These are phyloP conservation scores for Drosophila cracens DNA, from an alignment of 2,888 invertebrate species.

Conservation along the genomic window DNA sequence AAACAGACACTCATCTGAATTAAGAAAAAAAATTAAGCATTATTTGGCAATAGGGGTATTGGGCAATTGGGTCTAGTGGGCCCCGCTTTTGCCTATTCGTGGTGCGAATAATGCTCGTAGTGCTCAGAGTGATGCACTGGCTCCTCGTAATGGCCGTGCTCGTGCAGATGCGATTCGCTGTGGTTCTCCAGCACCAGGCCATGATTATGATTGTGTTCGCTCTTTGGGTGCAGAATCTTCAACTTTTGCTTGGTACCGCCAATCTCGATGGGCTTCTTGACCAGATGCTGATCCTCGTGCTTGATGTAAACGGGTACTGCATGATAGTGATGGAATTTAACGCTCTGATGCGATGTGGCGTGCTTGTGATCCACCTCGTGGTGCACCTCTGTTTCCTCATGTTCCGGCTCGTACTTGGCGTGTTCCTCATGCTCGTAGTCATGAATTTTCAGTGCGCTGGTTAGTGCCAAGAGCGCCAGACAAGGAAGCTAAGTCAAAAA, in stretches of 20 bases:
- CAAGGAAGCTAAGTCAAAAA: slow-evolving; percentile 71
- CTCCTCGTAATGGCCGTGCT: slow-evolving; percentile 82
- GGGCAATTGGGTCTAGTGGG: slow-evolving; percentile 10
- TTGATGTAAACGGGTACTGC: slow-evolving; percentile 89
- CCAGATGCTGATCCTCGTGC: slow-evolving; percentile 88
- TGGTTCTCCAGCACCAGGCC: slow-evolving; percentile 88
- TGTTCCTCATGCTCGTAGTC: slow-evolving; percentile 76
- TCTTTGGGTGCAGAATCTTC: slow-evolving; percentile 88
- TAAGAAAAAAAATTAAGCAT: slow-evolving; percentile 34
- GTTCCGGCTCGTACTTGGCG: slow-evolving; percentile 75
- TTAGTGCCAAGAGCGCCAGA: slow-evolving; percentile 54
- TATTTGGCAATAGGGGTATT: slow-evolving; percentile 49
- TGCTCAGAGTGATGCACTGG: slow-evolving; percentile 81
- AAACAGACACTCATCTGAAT: slow-evolving; percentile 5
- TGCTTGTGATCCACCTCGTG: slow-evolving; percentile 88
- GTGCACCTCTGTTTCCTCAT: slow-evolving; percentile 86
- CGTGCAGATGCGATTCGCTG: slow-evolving; percentile 83
- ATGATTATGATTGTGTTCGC: slow-evolving; percentile 87
- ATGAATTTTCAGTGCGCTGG: slow-evolving; percentile 77
- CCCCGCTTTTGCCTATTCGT: slow-evolving; percentile 52
- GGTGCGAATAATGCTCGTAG: slow-evolving; percentile 82
- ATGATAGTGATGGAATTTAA: slow-evolving; percentile 90
- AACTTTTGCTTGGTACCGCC: slow-evolving; percentile 88
- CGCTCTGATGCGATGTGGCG: slow-evolving; percentile 89
- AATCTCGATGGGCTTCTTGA: slow-evolving; percentile 88